Base-by-base conservation (phyloP, 2,888 invertebrate genomes). In the Leptopilina myrica region DNA sequence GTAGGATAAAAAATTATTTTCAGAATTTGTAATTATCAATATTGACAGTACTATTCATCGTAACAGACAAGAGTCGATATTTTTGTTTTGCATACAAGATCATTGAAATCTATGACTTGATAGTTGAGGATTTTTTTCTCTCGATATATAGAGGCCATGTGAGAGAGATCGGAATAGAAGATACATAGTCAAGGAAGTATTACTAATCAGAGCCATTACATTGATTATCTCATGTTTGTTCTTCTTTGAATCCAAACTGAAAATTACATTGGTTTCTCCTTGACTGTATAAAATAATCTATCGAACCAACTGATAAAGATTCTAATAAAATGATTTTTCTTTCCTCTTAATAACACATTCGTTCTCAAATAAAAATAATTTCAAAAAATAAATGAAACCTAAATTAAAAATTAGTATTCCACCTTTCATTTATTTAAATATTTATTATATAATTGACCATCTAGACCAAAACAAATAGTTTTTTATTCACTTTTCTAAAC, bases 31-130 rank as follows among this genome's bases (percentile, higher is more conserved):
- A 33, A 33, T 43, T 43, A 43, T 43, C 43, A 43, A 43, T 43
- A 43, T 43, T 43, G 43, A 43, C 8, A 43, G 43, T 43, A 7
- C 43, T 7, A 43, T 43, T 43, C 2, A 43, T 43, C 43, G 20
- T 9, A 26, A 64, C 26, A 64, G 20, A 20, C n/a, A 56, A 26
- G 33, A 73, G 56, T 73, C 73, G 53, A 53, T 33, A 26, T 15
- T 33, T 20, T 73, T 73, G 33, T 59, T 56, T 73, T 73, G 69
- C 69, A 69, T 69, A n/a, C 26, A 53, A 69, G 53, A 69, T 8
- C 14, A 53, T 53, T 26, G 20, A 1, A n/a, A 11, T 56, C 73
- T 53, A 56, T 33, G 53, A 73, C 53, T 73, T n/a, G 26, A 73
- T 73, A 15, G 73, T 59, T 33, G 14, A 33, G 2, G 33, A 12